phyloP scores from a whole-genome alignment of 2,113 vertebrate genomes.

The Apistogramma diplotaenia region DNA sequence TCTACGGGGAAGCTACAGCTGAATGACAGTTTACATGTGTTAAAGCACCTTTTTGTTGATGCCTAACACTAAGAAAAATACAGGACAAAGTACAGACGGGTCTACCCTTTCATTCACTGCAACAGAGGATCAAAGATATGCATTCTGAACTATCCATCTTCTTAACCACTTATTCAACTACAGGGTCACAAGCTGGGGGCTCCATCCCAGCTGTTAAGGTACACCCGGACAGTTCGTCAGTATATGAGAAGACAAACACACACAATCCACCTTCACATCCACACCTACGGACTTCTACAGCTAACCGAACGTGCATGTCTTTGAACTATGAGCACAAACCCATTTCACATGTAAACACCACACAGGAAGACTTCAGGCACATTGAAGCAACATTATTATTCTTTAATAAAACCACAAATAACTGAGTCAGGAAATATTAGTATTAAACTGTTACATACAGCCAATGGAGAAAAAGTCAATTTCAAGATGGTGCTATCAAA shows the following conservation, averaged over 20 bases:
- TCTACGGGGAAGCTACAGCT: background rate
- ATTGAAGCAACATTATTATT: background rate
- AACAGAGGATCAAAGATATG: background rate
- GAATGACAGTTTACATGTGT: slow-evolving; percentile 2
- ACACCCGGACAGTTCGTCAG: background rate
- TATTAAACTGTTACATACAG: background rate
- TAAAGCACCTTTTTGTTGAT: slow-evolving; percentile 8
- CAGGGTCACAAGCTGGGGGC: background rate
- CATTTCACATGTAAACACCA: background rate
- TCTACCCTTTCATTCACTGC: background rate
- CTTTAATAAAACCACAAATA: background rate
- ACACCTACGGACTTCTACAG: background rate
- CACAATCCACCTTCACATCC: background rate
- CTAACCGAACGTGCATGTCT: background rate
- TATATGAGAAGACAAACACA: background rate
- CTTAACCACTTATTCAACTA: background rate
- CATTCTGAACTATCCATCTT: background rate
- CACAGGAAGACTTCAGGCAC: background rate
- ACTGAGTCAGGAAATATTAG: background rate
- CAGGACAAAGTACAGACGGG: background rate
- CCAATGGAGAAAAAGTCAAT: background rate
- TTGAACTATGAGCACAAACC: background rate
- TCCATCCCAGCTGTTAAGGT: background rate
- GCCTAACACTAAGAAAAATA: background rate
- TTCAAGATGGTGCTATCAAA: background rate